Evolutionary conservation across 2,113 vertebrate species (phyloP), one percentile per base, ranked within the genome.

Genomic region (Zeus faber): DNA sequence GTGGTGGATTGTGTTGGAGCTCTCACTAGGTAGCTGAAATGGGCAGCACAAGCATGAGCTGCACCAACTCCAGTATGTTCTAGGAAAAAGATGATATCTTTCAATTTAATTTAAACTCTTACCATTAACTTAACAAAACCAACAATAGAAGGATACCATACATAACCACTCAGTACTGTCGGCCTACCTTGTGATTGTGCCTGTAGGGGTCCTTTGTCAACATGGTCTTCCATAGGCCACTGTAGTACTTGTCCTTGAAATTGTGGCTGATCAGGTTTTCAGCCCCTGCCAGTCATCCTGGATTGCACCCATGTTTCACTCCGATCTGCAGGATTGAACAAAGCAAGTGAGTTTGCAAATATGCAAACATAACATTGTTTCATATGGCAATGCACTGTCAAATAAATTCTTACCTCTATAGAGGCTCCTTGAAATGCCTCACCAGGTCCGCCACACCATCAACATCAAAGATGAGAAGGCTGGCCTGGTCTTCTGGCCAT

Each of bases 41-140:
- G 14, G 39, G 53, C 21, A 55, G 40, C 40, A 57, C 40, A 26
- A 55, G 54, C 54, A 45, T 45, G 2, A 57, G 7, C 3, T 57
- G 40, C 24, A 57, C 43, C 41, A 46, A 57, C 22, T 44, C n/a
- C 24, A 55, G 53, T 55, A 55, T 55, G 40, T 55, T 55, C 53
- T 44, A 44, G 39, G 16, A 25, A 18, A 44, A n/a, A 26, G 13
- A 49, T 14, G 8, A 26, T 26, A 49, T 5, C 2, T 27, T 31
- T 50, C 9, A 33, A 17, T 17, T 50, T 48, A 3, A 16, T 18
- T 31, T 49, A n/a, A 49, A 26, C 23, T 26, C 14, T 49, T 26
- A 49, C 6, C 13, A 21, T 46, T 46, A 46, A 8, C 44, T 22
- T 22, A 23, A 22, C 44, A 46, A 46, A 46, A 49, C 46, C 23